phyloP scores from a whole-genome alignment of 23 tunicate species.

The Halocynthia roretzi region DNA sequence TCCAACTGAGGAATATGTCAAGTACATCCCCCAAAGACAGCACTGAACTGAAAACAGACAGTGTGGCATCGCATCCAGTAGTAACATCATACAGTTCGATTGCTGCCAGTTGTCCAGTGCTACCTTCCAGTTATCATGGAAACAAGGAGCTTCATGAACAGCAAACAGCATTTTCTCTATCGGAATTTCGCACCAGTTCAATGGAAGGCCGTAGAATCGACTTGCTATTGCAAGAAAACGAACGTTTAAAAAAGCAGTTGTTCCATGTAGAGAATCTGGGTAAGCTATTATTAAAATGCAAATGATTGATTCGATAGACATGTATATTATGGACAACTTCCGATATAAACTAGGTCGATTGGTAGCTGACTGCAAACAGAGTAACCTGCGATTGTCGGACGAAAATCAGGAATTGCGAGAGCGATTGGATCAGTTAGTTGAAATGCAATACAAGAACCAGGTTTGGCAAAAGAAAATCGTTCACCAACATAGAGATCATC shows the following conservation, averaged over 20 bases:
- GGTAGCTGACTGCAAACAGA: constrained; percentile 3
- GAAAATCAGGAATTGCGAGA: constrained; percentile 5
- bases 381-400: background rate
- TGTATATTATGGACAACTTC: background rate
- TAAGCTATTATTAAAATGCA: background rate
- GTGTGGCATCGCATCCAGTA: no score
- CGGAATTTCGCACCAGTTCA: no score
- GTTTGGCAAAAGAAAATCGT: background rate
- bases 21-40: no score
- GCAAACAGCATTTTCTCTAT: no score
- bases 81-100: no score
- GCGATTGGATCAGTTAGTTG: background rate
- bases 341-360: background rate
- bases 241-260: background rate
- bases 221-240: constrained; percentile 3
- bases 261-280: constrained; percentile 8
- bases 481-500: background rate
- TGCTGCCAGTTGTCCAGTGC: no score
- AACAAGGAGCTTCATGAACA: no score
- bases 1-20: no score
- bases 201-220: background rate
- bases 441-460: background rate
- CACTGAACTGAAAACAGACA: no score
- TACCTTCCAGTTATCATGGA: no score
- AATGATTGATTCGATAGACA: background rate